Evolutionary conservation across 1,140 invertebrate species (phyloP).

Genomic region (Scylla paramamosain): DNA sequence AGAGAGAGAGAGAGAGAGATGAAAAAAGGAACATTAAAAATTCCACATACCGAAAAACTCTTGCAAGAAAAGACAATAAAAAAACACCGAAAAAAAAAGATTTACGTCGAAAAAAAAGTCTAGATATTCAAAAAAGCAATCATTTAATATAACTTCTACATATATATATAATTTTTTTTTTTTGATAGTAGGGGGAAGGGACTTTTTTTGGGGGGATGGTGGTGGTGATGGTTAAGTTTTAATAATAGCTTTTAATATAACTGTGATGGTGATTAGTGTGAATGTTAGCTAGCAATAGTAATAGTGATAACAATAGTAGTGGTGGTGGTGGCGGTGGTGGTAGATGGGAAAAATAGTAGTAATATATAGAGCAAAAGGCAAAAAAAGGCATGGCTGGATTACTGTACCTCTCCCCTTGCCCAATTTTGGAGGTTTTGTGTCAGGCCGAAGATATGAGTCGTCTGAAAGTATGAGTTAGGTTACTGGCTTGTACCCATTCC

Average conservation of each 20-base stretch:
- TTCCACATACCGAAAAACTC: slow-evolving; percentile 24
- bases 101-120: background rate
- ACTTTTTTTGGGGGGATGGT: background rate
- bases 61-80: slow-evolving; percentile 33
- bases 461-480: slow-evolving; percentile 67
- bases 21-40: too few relatives aligned
- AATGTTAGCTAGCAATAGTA: background rate
- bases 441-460: slow-evolving; percentile 70
- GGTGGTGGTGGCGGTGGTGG: background rate
- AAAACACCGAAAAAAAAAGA: background rate
- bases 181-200: background rate
- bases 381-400: slow-evolving; percentile 41
- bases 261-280: background rate
- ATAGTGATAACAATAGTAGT: background rate
- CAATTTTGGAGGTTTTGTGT: slow-evolving; percentile 74
- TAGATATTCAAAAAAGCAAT: too few relatives aligned
- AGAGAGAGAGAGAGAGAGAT: too few relatives aligned
- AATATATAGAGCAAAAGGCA: slow-evolving; percentile 55
- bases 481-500: background rate
- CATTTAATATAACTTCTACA: too few relatives aligned
- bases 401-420: slow-evolving; percentile 74
- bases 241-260: too few relatives aligned
- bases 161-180: too few relatives aligned
- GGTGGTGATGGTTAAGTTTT: background rate
- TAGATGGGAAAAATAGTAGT: background rate